Conservation (phyloP, 2,797 vertebrate genomes). For the Gymnoscopelus microlampas region DNA sequence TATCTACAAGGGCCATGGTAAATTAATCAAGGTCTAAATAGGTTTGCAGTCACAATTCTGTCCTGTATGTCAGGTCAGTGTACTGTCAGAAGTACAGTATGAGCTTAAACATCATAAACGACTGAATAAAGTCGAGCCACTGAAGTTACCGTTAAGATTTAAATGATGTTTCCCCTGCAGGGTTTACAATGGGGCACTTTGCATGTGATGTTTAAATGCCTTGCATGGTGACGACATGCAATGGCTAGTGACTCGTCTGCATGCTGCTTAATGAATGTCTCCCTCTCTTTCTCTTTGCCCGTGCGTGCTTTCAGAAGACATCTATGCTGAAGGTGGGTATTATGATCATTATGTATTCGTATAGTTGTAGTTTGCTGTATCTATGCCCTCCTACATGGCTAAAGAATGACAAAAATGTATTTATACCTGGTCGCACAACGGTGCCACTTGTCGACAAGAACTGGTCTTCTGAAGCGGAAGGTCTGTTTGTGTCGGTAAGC, state of each 20-base stretch:
- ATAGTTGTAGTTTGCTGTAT: not conserved
- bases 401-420: not conserved
- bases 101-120: not conserved
- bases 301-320: constrained; percentile 98
- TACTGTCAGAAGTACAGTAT: not conserved
- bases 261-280: constrained; percentile 99
- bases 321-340: constrained; percentile 96
- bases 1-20: constrained; percentile 9
- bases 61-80: constrained; percentile 49
- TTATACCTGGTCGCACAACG: no score
- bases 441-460: no score
- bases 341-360: constrained; percentile 66
- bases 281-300: constrained; percentile 97
- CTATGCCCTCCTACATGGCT: not conserved
- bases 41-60: constrained; percentile 33
- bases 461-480: no score
- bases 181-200: constrained; percentile 85
- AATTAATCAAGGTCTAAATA: not conserved
- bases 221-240: constrained; percentile 98
- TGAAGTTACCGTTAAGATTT: not conserved
- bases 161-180: constrained; percentile 66
- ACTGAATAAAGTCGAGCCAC: not conserved
- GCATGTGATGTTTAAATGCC: constrained; percentile 96
- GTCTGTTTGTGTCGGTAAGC: no score
- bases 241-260: constrained; percentile 93